A percentile compares a stretch with the other conserved stretches of the same genome.
These are phyloP conservation scores for Danio tinwini DNA, from an alignment of 2,797 vertebrate genomes.

Conservation along the genomic window DNA sequence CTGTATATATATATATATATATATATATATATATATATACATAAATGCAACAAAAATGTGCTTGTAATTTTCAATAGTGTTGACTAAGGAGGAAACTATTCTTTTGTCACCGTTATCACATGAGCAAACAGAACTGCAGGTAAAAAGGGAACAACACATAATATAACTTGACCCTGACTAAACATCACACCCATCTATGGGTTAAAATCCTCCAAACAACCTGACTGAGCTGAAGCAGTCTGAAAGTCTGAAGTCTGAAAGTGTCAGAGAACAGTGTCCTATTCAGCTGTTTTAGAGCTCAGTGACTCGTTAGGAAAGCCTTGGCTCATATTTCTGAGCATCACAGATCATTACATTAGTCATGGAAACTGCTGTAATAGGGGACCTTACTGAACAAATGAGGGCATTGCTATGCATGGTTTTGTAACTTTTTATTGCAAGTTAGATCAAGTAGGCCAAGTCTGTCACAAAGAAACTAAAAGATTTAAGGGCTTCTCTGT, in stretches of 20 bases:
- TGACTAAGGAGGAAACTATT: not conserved
- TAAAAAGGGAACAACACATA: not conserved
- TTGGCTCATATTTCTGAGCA: constrained; percentile 26
- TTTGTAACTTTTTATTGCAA: not conserved
- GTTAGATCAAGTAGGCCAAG: not conserved
- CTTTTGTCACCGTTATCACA: not conserved
- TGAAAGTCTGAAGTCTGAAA: constrained; percentile 22
- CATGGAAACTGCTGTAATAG: constrained; percentile 48
- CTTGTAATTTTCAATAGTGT: not conserved
- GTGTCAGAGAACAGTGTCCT: constrained; percentile 17
- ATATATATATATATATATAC: too few species aligned
- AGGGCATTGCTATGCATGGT: not conserved
- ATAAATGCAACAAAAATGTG: not conserved
- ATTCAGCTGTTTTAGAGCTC: constrained; percentile 38
- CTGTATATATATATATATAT: too few species aligned
- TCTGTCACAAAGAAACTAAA: not conserved
- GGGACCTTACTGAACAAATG: not conserved
- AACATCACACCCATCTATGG: not conserved
- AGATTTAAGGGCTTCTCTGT: not conserved
- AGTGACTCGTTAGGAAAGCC: constrained; percentile 37
- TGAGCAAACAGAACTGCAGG: constrained; percentile 21
- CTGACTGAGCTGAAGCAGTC: constrained; percentile 14
- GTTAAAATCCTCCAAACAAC: constrained; percentile 7
- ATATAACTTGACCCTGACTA: constrained; percentile 5
- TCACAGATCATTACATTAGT: constrained; percentile 41